Conservation (phyloP, 2,797 vertebrate species). For the Sciaenops ocellatus region DNA sequence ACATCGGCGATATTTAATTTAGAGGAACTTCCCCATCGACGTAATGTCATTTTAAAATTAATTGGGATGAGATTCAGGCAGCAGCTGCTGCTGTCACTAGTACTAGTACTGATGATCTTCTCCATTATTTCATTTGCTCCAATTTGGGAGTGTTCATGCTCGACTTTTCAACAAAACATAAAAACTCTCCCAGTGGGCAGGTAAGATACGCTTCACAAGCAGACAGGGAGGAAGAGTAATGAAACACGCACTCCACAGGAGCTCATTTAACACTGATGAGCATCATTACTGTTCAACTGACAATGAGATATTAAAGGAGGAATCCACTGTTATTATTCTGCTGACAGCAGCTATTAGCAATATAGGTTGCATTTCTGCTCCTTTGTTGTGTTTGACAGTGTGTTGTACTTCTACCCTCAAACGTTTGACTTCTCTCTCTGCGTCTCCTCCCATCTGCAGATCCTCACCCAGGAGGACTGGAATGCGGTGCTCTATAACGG, state of each 20-base stretch:
- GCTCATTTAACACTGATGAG: constrained; percentile 67
- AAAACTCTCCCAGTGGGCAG: constrained; percentile 56
- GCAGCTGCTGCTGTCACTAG: constrained; percentile 50
- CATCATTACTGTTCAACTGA: constrained; percentile 57
- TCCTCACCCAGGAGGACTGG: constrained; percentile 98
- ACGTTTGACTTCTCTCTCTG: constrained; percentile 16
- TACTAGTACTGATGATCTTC: constrained; percentile 14
- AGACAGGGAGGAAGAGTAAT: constrained; percentile 53
- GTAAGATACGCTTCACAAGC: constrained; percentile 53
- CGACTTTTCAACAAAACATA: constrained; percentile 44
- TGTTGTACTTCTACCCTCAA: not conserved
- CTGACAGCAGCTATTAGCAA: constrained; percentile 12
- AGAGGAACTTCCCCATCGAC: constrained; percentile 11
- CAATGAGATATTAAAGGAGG: constrained; percentile 45
- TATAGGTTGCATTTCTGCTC: not conserved
- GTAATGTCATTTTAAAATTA: constrained; percentile 28
- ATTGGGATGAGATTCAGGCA: constrained; percentile 33
- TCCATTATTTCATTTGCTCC: constrained; percentile 62
- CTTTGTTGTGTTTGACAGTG: not conserved
- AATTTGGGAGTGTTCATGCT: constrained; percentile 47
- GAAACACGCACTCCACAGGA: constrained; percentile 49
- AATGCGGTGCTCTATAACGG: constrained; percentile 96
- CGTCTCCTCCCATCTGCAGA: constrained; percentile 79
- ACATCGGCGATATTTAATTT: constrained; percentile 18
- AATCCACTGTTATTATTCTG: not conserved